phyloP scores from a whole-genome alignment of 2,888 invertebrate species.

The Thysanoteuthis rhombus region DNA sequence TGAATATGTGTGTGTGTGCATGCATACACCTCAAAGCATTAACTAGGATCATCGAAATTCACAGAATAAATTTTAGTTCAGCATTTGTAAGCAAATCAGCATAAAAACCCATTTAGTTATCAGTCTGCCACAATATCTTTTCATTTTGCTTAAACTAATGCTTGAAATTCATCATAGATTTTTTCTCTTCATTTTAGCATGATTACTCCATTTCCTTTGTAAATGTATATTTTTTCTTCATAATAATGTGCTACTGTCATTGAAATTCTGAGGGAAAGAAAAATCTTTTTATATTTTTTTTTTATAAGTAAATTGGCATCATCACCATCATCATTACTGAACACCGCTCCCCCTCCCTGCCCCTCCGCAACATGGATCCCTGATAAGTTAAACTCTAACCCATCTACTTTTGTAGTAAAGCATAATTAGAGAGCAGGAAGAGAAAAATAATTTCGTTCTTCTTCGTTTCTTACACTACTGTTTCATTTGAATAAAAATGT shows the following conservation, averaged over 20 bases:
- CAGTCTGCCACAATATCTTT: neutral
- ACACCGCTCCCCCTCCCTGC: neutral
- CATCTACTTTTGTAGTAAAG: neutral
- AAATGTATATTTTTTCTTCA: too few species aligned
- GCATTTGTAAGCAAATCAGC: neutral
- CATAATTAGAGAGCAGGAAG: neutral
- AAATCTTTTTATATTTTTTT: neutral
- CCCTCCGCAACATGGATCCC: neutral
- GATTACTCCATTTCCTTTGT: neutral
- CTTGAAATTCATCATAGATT: neutral
- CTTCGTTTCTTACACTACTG: neutral
- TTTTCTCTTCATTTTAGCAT: neutral
- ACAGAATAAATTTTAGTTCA: neutral
- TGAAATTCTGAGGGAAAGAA: neutral
- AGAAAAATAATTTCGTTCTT: neutral
- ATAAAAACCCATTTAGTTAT: neutral
- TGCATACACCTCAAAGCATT: neutral
- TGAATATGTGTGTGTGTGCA: neutral
- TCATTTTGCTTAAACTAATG: neutral
- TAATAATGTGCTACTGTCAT: too few species aligned
- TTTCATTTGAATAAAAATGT: slow-evolving; percentile 12
- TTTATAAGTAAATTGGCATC: too few species aligned
- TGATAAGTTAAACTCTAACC: neutral
- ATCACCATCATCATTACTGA: neutral
- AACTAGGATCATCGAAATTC: neutral